phyloP scores from a whole-genome alignment of 1,140 invertebrate species.

The Drosophila varians region DNA sequence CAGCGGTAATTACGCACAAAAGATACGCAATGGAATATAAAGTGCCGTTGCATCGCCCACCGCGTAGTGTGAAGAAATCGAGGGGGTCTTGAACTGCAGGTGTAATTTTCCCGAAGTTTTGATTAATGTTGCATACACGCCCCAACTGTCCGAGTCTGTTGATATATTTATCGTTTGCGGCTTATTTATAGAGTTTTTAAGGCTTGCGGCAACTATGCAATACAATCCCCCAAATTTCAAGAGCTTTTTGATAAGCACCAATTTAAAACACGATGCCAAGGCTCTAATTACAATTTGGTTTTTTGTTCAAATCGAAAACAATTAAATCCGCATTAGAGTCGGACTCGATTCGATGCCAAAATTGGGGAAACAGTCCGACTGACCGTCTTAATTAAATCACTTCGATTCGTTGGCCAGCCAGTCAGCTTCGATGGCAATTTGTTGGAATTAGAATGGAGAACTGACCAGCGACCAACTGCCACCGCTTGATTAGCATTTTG shows the following conservation, averaged over 20 bases:
- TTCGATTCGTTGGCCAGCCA: conserved; percentile 25
- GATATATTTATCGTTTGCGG: conserved; percentile 56
- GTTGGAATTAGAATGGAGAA: conserved; percentile 37
- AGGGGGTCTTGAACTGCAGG: conserved; percentile 24
- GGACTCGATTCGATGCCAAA: conserved; percentile 12
- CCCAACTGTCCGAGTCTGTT: conserved; percentile 46
- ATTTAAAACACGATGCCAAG: background rate
- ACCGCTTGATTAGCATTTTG: conserved; percentile 65
- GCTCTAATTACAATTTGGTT: conserved; percentile 9
- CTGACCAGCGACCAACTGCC: conserved; percentile 25
- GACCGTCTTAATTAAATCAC: conserved; percentile 54
- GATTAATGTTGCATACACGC: conserved; percentile 59
- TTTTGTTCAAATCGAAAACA: conserved; percentile 37
- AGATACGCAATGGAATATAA: background rate
- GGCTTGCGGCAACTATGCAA: conserved; percentile 27
- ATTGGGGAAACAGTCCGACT: conserved; percentile 15
- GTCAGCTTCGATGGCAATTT: conserved; percentile 30
- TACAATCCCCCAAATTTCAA: background rate
- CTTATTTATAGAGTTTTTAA: conserved; percentile 53
- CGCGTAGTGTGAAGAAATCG: conserved; percentile 8
- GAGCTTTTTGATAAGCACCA: background rate
- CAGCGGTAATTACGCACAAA: conserved; percentile 21
- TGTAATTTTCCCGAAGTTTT: conserved; percentile 49
- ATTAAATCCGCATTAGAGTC: conserved; percentile 58
- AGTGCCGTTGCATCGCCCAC: conserved; percentile 7